Conservation (phyloP, 2,797 vertebrate species). For the Cichlasoma orientale region DNA sequence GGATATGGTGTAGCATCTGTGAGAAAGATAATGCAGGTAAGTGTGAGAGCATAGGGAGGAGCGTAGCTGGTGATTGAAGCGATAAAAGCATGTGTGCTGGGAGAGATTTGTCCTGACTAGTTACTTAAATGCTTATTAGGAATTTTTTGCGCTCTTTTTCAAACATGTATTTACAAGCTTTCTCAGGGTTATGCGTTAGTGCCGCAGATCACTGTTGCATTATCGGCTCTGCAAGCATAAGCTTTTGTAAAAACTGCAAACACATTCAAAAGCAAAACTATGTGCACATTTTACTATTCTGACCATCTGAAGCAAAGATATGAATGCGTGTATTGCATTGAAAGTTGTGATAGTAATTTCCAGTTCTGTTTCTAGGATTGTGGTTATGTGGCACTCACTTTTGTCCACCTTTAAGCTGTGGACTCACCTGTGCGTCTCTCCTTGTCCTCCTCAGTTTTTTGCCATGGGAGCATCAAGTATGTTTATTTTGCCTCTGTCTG, state of each 20-base stretch:
- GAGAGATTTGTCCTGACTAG: not conserved
- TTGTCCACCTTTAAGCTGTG: not conserved
- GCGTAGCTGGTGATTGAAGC: not conserved
- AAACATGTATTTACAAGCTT: slow-evolving; percentile 33
- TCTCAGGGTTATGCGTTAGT: not conserved
- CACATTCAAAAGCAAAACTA: not conserved
- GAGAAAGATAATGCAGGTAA: slow-evolving; percentile 93
- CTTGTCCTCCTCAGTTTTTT: slow-evolving; percentile 75
- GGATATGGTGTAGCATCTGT: slow-evolving; percentile 82
- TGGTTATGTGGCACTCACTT: not conserved
- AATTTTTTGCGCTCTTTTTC: slow-evolving; percentile 3
- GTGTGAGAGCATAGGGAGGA: not conserved
- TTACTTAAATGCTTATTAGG: not conserved
- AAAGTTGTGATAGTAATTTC: not conserved
- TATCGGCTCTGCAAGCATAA: not conserved
- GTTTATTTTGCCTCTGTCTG: slow-evolving; percentile 84
- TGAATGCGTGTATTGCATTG: not conserved
- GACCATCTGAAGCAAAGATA: not conserved
- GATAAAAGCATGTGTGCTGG: not conserved
- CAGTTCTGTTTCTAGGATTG: not conserved
- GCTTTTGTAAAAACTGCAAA: not conserved
- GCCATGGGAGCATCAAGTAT: slow-evolving; percentile 87
- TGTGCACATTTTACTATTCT: not conserved
- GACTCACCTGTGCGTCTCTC: not conserved
- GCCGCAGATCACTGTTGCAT: not conserved